phyloP scores from a whole-genome alignment of 2,797 vertebrate species.

The Tachyglossus aculeatus region DNA sequence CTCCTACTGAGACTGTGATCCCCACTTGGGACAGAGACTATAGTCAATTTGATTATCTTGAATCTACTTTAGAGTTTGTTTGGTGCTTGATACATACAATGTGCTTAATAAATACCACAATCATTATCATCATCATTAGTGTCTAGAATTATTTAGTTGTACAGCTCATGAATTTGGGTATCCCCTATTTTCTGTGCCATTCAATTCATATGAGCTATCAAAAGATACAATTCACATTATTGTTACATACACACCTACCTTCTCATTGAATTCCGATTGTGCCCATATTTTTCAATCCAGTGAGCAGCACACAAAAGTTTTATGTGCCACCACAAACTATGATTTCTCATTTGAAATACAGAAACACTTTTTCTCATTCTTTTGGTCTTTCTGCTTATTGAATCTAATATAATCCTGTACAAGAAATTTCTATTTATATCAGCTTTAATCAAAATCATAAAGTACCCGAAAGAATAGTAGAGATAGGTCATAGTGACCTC shows the following conservation, averaged over 20 bases:
- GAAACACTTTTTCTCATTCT: not conserved
- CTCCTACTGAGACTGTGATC: too few species aligned
- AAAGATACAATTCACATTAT: slow-evolving; percentile 11
- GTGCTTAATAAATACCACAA: not conserved
- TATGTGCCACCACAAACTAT: slow-evolving; percentile 1
- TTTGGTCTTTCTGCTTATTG: not conserved
- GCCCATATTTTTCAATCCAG: slow-evolving; percentile 21
- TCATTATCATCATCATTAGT: too few species aligned
- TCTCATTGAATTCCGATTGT: slow-evolving; percentile 16
- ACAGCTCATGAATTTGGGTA: not conserved
- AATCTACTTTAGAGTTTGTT: too few species aligned
- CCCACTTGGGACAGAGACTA: too few species aligned
- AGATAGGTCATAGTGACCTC: not conserved
- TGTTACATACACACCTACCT: not conserved
- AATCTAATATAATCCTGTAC: not conserved
- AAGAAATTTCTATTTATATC: not conserved
- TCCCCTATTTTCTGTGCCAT: not conserved
- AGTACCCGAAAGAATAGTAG: not conserved
- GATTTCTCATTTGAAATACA: slow-evolving; percentile 17
- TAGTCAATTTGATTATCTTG: too few species aligned
- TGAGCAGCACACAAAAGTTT: slow-evolving; percentile 14
- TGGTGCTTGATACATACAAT: too few species aligned
- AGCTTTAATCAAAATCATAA: not conserved
- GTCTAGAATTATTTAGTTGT: not conserved
- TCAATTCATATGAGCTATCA: not conserved